Evolutionary conservation across 2,888 invertebrate species (phyloP).

Genomic region (Hypsopygia costalis): DNA sequence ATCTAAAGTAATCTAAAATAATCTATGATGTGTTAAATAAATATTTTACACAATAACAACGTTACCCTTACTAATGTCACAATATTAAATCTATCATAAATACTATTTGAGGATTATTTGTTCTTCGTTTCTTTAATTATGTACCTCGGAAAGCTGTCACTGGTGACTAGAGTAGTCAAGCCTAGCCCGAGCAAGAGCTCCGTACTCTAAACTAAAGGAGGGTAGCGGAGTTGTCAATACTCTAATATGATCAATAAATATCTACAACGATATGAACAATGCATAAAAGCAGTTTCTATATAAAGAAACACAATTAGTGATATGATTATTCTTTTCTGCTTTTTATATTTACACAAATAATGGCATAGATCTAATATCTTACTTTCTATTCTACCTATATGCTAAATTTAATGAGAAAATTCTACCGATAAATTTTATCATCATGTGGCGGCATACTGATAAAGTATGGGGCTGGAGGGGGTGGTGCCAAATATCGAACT

Average conservation of each 20-base stretch:
- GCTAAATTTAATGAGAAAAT: conserved; percentile 12
- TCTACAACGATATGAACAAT: conserved; percentile 48
- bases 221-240: conserved; percentile 10
- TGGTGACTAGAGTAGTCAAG: conserved; percentile 46
- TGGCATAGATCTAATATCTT: conserved; percentile 13
- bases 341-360: conserved; percentile 40
- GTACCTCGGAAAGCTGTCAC: conserved; percentile 24
- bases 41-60: conserved; percentile 18
- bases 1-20: conserved; percentile 1
- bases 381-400: conserved; percentile 10
- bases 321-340: conserved; percentile 28
- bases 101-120: background rate
- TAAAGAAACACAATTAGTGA: conserved; percentile 21
- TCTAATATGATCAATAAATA: conserved; percentile 28
- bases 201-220: conserved; percentile 7
- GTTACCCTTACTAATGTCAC: conserved; percentile 9
- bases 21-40: conserved; percentile 13
- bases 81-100: background rate
- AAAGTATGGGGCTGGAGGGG: conserved; percentile 83
- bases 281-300: conserved; percentile 20
- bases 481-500: conserved; percentile 80
- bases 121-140: background rate
- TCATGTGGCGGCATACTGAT: conserved; percentile 82
- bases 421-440: conserved; percentile 83
- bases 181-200: conserved; percentile 29